Evolutionary conservation across 2,113 vertebrate species (phyloP), one percentile per base, ranked within the genome.

Genomic region (Eptesicus fuscus): DNA sequence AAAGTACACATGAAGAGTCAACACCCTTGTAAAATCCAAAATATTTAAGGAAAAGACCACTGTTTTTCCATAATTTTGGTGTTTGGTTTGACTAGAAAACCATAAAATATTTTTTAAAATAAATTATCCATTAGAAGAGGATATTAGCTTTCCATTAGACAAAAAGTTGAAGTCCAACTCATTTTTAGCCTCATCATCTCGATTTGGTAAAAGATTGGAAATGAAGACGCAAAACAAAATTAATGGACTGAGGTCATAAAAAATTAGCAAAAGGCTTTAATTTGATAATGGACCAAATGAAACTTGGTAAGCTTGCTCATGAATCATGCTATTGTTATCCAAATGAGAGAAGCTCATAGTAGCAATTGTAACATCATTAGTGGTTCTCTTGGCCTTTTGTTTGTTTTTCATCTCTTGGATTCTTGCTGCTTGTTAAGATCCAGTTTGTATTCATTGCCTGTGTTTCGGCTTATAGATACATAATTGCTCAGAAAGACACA

Each of bases 391-490:
- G 5, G 73, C 2, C 0, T 73, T 95, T 97, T 85, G 2, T 63
- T 94, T 96, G 44, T 74, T 97, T 97, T 96, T 82, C 12, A 40
- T 95, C 22, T 82, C 51, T 94, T 88, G 25, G 56, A 93, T 97
- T 97, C 42, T 84, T 67, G 3, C 11, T 96, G 16, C 82, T 97
- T 53, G 92, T 97, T 96, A 97, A 91, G 59, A 96, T 70, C 0
- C 0, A n/a, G 49, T 70, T 97, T 97, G 51, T 93, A 91, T 97
- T 97, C 17, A 85, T 88, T 97, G 82, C 44, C 90, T 97, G 4
- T 30, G 56, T 95, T 97, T 94, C 76, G 30, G 71, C 90, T 96
- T 96, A 95, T 90, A 92, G 82, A 88, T 73, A 89, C 2, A 69
- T 90, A 95, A 86, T 90, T 96, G 37, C 83, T 98, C 14, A 91